Conservation (phyloP, 2,888 invertebrate species). For the Drosophila picticornis region DNA sequence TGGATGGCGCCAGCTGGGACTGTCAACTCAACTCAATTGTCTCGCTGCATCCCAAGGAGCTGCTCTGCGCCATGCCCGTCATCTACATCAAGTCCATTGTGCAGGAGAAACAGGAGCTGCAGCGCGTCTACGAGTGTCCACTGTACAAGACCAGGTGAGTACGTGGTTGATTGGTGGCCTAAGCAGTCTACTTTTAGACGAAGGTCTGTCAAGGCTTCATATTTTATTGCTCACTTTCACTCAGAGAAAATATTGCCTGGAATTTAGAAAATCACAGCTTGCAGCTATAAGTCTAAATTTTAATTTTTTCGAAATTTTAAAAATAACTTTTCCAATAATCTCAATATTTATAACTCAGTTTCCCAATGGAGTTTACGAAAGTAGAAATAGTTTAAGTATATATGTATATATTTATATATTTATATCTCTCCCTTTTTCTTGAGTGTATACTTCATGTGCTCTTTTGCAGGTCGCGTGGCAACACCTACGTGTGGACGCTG, state of each 20-base stretch:
- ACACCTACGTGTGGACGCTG: constrained; percentile 98
- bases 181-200: neutral
- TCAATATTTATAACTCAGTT: neutral
- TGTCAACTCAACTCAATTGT: constrained; percentile 91
- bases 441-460: neutral
- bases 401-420: too few species aligned
- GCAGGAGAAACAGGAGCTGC: constrained; percentile 94
- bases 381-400: too few species aligned
- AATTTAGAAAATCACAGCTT: neutral
- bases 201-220: neutral
- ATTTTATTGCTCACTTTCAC: neutral
- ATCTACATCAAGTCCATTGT: constrained; percentile 95
- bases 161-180: neutral
- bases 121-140: constrained; percentile 96
- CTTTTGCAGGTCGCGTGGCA: constrained; percentile 89
- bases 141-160: constrained; percentile 94
- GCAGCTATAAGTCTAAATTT: neutral
- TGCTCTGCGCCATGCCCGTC: constrained; percentile 96
- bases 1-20: constrained; percentile 99
- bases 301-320: neutral
- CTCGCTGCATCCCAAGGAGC: constrained; percentile 95
- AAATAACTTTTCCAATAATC: neutral
- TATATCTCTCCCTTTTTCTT: neutral
- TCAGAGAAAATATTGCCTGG: neutral
- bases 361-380: neutral